phyloP scores from a whole-genome alignment of 2,888 invertebrate species.

The Mongoloraphidia duomilia region DNA sequence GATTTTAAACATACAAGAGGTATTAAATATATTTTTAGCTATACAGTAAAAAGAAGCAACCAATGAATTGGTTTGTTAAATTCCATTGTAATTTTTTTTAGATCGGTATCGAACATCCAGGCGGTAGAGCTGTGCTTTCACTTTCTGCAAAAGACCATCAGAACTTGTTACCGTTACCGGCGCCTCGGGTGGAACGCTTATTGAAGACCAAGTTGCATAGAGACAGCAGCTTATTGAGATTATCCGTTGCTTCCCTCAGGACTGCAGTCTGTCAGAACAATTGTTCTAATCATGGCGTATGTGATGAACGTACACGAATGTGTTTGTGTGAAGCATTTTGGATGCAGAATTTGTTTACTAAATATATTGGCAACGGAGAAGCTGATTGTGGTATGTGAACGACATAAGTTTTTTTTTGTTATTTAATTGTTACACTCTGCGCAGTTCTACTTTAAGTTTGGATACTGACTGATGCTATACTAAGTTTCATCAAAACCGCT shows the following conservation, averaged over 20 bases:
- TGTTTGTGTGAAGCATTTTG: conserved; percentile 92
- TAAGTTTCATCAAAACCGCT: too few relatives aligned
- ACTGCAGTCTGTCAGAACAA: conserved; percentile 81
- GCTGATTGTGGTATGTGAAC: conserved; percentile 59
- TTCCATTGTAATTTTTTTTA: conserved; percentile 15
- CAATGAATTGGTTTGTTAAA: not conserved
- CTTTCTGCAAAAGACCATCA: conserved; percentile 17
- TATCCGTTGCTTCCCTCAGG: conserved; percentile 63
- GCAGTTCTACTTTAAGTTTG: too few relatives aligned
- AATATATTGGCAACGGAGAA: conserved; percentile 49
- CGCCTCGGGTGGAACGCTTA: conserved; percentile 48
- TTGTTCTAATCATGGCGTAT: conserved; percentile 84
- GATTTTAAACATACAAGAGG: conserved; percentile 41
- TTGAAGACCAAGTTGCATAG: conserved; percentile 53
- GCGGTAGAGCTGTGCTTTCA: conserved; percentile 29
- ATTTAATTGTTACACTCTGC: not conserved
- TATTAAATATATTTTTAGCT: conserved; percentile 20
- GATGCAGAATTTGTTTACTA: conserved; percentile 75
- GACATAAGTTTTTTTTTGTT: not conserved
- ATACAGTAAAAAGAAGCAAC: too few relatives aligned
- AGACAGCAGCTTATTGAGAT: conserved; percentile 54
- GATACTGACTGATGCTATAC: too few relatives aligned
- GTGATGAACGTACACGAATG: conserved; percentile 66
- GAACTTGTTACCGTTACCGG: conserved; percentile 30
- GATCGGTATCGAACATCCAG: conserved; percentile 3